These are phyloP conservation scores for Drosophila basisetae DNA, from an alignment of 2,888 invertebrate species.

Conservation along the genomic window DNA sequence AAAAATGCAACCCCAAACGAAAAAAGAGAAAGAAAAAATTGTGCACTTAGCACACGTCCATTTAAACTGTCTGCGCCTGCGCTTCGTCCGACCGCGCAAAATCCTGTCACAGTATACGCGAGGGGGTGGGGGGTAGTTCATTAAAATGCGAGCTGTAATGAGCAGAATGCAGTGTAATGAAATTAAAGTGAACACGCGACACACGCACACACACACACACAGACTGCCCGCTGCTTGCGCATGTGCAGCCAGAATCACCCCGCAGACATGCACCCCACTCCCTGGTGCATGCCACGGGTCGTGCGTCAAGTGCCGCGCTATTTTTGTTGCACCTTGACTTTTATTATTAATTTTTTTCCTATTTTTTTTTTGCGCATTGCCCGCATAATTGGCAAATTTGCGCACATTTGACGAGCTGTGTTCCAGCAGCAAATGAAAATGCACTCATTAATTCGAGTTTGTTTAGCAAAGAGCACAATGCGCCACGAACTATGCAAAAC, in stretches of 20 bases:
- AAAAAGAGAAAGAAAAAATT: conserved; percentile 25
- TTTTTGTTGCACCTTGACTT: conserved; percentile 78
- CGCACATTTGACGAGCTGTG: conserved; percentile 38
- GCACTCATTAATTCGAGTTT: conserved; percentile 75
- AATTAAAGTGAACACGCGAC: conserved; percentile 75
- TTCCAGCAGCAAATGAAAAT: conserved; percentile 52
- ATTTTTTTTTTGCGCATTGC: conserved; percentile 43
- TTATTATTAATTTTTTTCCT: conserved; percentile 38
- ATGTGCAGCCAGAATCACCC: conserved; percentile 55
- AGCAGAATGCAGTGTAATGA: conserved; percentile 72
- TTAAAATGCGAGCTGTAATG: conserved; percentile 75
- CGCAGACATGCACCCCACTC: conserved; percentile 14
- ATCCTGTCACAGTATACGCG: conserved; percentile 58
- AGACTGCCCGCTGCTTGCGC: conserved; percentile 71
- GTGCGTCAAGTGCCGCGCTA: conserved; percentile 71
- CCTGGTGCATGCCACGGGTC: conserved; percentile 18
- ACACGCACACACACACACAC: conserved; percentile 15
- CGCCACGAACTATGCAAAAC: conserved; percentile 37
- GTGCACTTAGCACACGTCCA: conserved; percentile 54
- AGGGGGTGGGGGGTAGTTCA: conserved; percentile 53
- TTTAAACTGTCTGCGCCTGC: conserved; percentile 78
- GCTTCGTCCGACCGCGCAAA: conserved; percentile 53
- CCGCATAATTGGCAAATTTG: conserved; percentile 74
- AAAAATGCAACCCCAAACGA: conserved; percentile 49
- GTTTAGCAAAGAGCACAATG: conserved; percentile 54